These are phyloP conservation scores for fruit fly (Drosophila melanogaster) DNA, from an alignment of 1,140 invertebrate species.

Conservation along the genomic window Release_6_plus_ISO1_MT NC_004354.4:15761501-15762000, in stretches of 20 bases:
- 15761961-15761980: conserved; percentile 96
- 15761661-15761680: conserved; percentile 85
- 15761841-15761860: conserved; percentile 98
- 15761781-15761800: conserved; percentile 96
- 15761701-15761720: conserved; percentile 85
- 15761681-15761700: conserved; percentile 85
- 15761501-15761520: conserved; percentile 87
- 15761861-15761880: conserved; percentile 91
- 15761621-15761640: conserved; percentile 93
- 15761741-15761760: conserved; percentile 91
- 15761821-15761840: conserved; percentile 95
- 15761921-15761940: conserved; percentile 94
- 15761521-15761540: conserved; percentile 85
- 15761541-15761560: conserved; percentile 28
- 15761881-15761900: conserved; percentile 85
- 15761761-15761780: conserved; percentile 96
- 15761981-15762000: conserved; percentile 93
- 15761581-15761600: conserved; percentile 9
- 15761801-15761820: conserved; percentile 91
- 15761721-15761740: conserved; percentile 87
- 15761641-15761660: conserved; percentile 90
- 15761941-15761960: conserved; percentile 93
- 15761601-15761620: conserved; percentile 89
- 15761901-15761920: conserved; percentile 86
- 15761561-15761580: not conserved